phyloP scores from a whole-genome alignment of 2,888 invertebrate species.

The Rhaphigaster nebulosa region DNA sequence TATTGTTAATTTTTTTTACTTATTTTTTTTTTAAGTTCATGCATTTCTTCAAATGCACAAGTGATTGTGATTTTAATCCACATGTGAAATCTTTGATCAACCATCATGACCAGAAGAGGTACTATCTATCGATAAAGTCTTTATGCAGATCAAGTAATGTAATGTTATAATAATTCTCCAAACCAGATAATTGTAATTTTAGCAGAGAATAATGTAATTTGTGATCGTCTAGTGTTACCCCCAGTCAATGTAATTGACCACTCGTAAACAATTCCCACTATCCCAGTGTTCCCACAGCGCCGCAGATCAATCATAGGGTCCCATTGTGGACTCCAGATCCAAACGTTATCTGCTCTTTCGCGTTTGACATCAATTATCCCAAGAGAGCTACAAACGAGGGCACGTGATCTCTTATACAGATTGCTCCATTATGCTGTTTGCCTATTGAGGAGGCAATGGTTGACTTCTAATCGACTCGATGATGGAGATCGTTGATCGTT shows the following conservation, averaged over 20 bases:
- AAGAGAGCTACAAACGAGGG: conserved; percentile 8
- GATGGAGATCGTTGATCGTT: not conserved
- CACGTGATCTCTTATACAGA: conserved; percentile 28
- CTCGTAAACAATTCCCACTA: conserved; percentile 1
- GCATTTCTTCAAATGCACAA: no score
- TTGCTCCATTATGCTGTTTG: conserved; percentile 40
- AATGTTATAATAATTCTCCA: no score
- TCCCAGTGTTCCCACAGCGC: conserved; percentile 3
- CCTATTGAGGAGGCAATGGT: not conserved
- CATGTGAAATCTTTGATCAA: no score
- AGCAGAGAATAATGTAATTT: not conserved
- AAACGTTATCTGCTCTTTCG: not conserved
- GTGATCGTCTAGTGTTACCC: not conserved
- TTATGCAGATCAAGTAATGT: no score
- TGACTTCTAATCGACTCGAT: conserved; percentile 24
- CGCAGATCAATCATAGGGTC: not conserved
- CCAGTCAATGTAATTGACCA: not conserved
- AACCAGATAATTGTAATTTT: not conserved
- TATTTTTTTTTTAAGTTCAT: no score
- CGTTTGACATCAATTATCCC: not conserved
- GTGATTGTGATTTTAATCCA: no score
- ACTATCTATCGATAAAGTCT: no score
- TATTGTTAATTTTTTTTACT: no score
- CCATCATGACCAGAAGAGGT: no score
- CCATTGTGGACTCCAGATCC: not conserved